These are phyloP conservation scores for Drosophila neoperkinsi DNA, from an alignment of 2,888 invertebrate species.

Conservation along the genomic window DNA sequence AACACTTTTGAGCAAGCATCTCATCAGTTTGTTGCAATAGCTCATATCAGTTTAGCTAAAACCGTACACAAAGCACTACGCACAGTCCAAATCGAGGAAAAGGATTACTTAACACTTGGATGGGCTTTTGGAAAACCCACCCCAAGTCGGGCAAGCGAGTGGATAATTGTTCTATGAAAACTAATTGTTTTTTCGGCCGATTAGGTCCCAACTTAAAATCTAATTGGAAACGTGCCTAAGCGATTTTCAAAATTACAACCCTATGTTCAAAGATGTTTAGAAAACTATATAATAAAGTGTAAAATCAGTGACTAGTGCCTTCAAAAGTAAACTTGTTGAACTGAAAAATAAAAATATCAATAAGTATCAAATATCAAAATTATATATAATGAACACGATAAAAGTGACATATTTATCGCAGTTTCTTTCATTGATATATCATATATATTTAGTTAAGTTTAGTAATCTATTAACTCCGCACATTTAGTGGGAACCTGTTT, in stretches of 20 bases:
- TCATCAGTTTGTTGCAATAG: not conserved
- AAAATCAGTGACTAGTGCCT: no score
- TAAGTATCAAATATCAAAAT: not conserved
- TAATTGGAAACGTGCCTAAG: not conserved
- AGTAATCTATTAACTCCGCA: not conserved
- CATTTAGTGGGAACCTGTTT: not conserved
- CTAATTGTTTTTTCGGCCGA: conserved; percentile 2
- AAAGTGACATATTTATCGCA: not conserved
- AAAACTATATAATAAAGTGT: not conserved
- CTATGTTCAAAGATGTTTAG: no score
- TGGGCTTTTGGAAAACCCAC: not conserved
- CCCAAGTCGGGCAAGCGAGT: not conserved
- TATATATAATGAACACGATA: not conserved
- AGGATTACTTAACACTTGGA: not conserved
- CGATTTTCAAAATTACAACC: not conserved
- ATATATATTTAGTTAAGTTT: not conserved
- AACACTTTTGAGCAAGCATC: not conserved
- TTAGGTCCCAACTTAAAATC: not conserved
- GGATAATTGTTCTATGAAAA: not conserved
- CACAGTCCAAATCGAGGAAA: not conserved
- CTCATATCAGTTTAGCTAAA: conserved; percentile 4
- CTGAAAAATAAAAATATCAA: not conserved
- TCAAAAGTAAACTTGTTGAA: not conserved
- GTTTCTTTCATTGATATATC: not conserved
- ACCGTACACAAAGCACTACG: not conserved